Base-by-base conservation (phyloP, 2,113 vertebrate genomes). In the Ptychochromis oligacanthus region DNA sequence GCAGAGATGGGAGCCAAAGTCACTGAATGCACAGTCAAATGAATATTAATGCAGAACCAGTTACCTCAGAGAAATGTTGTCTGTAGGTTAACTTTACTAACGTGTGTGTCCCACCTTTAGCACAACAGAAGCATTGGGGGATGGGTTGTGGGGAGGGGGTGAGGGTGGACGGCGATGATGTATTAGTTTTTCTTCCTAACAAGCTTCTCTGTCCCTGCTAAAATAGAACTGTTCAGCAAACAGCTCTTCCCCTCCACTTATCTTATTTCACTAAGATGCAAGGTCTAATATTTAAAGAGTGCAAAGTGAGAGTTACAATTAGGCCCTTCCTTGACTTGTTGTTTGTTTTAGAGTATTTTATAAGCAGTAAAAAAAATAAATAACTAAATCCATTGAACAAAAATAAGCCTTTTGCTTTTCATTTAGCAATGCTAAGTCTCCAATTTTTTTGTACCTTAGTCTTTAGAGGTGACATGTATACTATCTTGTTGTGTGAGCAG, bases 21-120 rank as follows among this genome's bases (percentile, higher is more conserved):
- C 84, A 84, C 84, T 77, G 70, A 91, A 94, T 93, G 88, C 93
- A 83, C 89, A 91, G 93, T 93, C 88, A 89, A 92, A 94, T 95
- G 95, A 94, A 95, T 95, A 95, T 95, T 95, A 95, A 96, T 94
- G 91, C 79, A 76, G 60, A 88, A 91, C 81, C 90, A 94, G 93
- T 93, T 94, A 94, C 94, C 94, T 93, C 57, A 86, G 95, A 94
- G 94, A 95, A 92, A 92, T 95, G 92, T 93, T 93, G 88, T 93
- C 91, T 93, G 87, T 91, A 90, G 92, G 93, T 94, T 93, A 91
- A 91, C 90, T 93, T 80, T 91, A 74, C 91, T 91, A 92, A 93
- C 76, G 70, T 83, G 61, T 40, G 72, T 81, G 88, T 87, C 94
- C 94, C 93, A 94, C 91, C 93, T 95, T 92, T 93, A 88, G 89